Evolutionary conservation across 2,797 vertebrate species (phyloP), one percentile per base, ranked within the genome.

Genomic region (Ctenopoma multispine): DNA sequence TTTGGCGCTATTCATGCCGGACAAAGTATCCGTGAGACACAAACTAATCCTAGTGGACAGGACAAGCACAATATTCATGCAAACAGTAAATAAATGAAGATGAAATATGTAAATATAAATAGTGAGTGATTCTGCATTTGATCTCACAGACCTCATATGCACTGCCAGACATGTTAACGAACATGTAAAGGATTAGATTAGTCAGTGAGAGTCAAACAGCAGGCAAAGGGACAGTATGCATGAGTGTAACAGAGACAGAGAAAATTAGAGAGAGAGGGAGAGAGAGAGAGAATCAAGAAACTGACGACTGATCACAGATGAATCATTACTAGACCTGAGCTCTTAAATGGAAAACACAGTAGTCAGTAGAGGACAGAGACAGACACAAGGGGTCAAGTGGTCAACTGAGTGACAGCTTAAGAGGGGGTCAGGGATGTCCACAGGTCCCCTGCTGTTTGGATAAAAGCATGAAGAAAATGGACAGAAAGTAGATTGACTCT

Each of bases 301-400:
- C 44, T 55, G 47, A 47, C 53, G 18, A 56, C 53, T 43, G 50
- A 75, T 46, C 69, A 75, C 40, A 69, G 36, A 80, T 79, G 74
- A 79, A 63, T 78, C 77, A 84, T 78, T 77, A 72, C 56, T 43
- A 59, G 57, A 83, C 44, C 48, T 61, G 57, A 80, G 56, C 66
- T 51, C 54, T 51, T 60, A 21, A 66, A 75, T 46, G n/a, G 61
- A 70, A 81, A 81, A 70, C 36, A 61, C 38, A 40, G n/a, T 63
- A 40, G n/a, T 63, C 29, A 63, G 13, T 34, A 50, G 21, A 67
- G 24, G 7, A 49, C 50, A 58, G 13, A 70, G 9, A 57, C 7
- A 29, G 10, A 77, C n/a, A 24, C 3, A 43, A 12, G 51, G 9
- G 4, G 43, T 51, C 41, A 29, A 12, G 51, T 11, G 3, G 44